A percentile compares a stretch with the other conserved stretches of the same genome.
phyloP scores from a whole-genome alignment of 2,113 vertebrate genomes.

The Erythrolamprus reginae region DNA sequence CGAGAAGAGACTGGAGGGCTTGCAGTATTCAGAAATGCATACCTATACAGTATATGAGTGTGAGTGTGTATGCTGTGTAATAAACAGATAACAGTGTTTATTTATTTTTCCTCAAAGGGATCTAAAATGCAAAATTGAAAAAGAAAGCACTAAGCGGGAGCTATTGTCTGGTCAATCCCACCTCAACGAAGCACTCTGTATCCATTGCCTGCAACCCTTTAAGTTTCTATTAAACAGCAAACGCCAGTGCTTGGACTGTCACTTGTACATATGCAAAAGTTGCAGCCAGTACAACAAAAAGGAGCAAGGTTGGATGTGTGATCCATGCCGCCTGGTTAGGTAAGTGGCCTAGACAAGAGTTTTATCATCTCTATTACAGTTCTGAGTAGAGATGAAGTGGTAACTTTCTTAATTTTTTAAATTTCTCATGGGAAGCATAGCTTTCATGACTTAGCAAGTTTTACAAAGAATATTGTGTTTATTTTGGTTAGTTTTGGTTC shows the following conservation, averaged over 20 bases:
- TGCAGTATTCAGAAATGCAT: background rate
- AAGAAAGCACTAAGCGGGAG: constrained; percentile 79
- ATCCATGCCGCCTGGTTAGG: constrained; percentile 84
- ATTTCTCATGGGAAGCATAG: background rate
- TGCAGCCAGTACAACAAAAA: constrained; percentile 82
- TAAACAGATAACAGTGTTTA: background rate
- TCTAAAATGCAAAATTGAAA: constrained; percentile 79
- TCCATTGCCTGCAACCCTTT: constrained; percentile 87
- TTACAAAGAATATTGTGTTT: background rate
- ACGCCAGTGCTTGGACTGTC: constrained; percentile 81
- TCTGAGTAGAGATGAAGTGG: background rate
- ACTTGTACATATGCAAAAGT: constrained; percentile 75
- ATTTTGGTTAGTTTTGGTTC: background rate
- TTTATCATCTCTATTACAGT: background rate
- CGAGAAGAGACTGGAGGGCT: background rate
- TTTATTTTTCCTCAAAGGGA: constrained; percentile 63
- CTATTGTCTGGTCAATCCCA: constrained; percentile 70
- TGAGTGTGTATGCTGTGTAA: background rate
- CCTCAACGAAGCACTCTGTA: constrained; percentile 78
- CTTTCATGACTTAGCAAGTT: background rate
- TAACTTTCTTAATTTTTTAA: background rate
- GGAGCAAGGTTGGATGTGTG: constrained; percentile 83
- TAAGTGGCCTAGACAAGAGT: constrained; percentile 38
- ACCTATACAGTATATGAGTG: background rate
- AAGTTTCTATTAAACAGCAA: constrained; percentile 81